Base-by-base conservation (phyloP, 2,888 invertebrate species). In the Limnephilus auricula region DNA sequence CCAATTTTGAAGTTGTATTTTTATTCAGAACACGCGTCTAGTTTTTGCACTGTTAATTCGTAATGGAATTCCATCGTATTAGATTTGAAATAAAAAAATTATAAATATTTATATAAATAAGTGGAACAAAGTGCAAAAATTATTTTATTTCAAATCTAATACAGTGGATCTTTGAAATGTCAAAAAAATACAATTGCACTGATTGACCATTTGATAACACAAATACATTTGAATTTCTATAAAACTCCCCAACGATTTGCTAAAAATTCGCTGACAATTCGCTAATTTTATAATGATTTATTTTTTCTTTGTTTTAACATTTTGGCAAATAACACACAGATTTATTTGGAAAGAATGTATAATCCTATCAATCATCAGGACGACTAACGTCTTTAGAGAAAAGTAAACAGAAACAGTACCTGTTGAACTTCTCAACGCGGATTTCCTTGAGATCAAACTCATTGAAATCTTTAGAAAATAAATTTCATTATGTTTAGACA, bases 361-460 rank as follows among this genome's bases (percentile, higher is more conserved):
- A 25, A 25, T 65, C 25, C 25, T 2, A 65, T 65, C 65, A 65
- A 65, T 65, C 65, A 65, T 65, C 9, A 25, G 65, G n/a, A 25
- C 65, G 65, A 65, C 65, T 65, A 65, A 25, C 25, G 65, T 65
- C 25, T 65, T 65, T 25, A 65, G 25, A 25, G n/a, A 25, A 25
- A 65, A n/a, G 65, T 65, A 5, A 65, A 65, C 25, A 65, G 65
- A 25, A 65, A n/a, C 65, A 65, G n/a, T 25, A 80, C 32, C 80
- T 80, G 80, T 80, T 80, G 31, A 80, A 80, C 32, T 80, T 31
- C 80, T 80, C 31, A 31, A 80, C 80, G 10, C 80, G 4, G 65
- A 80, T 80, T 80, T 80, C 32, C 80, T 80, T 32, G 31, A 80
- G 80, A 80, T 80, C 32, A 80, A 80, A 32, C 30, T 80, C 31